Conservation (phyloP, 2,113 vertebrate species). For the Pterocles gutturalis region DNA sequence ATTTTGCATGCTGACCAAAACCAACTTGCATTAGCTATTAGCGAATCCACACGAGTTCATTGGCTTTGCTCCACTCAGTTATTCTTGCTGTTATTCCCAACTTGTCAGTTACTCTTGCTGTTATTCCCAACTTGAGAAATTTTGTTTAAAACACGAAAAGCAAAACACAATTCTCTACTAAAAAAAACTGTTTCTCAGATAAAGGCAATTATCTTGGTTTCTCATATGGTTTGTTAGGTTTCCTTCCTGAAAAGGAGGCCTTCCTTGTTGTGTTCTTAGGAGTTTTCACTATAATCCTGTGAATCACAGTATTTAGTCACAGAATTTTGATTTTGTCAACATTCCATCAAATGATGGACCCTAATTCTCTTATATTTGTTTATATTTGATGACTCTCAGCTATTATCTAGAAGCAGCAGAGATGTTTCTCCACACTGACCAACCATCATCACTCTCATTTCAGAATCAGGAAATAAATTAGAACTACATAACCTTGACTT, state of each 20-base stretch:
- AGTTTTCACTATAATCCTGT: neutral
- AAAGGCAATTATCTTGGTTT: neutral
- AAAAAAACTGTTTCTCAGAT: neutral
- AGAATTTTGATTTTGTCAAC: neutral
- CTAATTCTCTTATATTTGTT: neutral
- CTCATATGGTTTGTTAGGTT: fast-evolving
- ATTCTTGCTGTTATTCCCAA: neutral
- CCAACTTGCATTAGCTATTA: neutral
- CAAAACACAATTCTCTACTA: neutral
- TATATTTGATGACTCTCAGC: neutral
- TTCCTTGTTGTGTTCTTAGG: neutral
- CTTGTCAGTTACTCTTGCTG: neutral
- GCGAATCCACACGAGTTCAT: neutral
- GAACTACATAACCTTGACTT: neutral
- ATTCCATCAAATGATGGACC: neutral
- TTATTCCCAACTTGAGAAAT: neutral
- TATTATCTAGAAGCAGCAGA: neutral
- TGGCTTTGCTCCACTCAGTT: neutral
- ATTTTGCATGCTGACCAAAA: neutral
- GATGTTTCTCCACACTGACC: neutral
- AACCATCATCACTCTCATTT: neutral
- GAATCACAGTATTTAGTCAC: neutral
- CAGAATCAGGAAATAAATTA: neutral
- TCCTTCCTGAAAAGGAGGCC: neutral
- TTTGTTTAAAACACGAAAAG: neutral